Conservation (phyloP, 30 jellyfish, hydroid and myxozoan genomes). For the Turritopsis rubra region DNA sequence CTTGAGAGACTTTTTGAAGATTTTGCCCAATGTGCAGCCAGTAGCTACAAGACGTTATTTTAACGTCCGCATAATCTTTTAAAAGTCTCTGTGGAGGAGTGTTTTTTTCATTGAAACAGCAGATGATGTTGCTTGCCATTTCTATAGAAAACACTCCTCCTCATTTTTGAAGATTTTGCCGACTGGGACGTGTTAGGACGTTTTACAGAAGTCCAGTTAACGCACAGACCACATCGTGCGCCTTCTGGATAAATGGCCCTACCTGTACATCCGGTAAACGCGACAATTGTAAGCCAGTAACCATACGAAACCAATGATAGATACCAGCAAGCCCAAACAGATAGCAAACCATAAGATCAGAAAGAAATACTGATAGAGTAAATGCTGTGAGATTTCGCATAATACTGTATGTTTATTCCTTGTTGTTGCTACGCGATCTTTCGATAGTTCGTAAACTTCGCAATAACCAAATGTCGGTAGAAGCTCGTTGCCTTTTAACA, state of each 20-base stretch:
- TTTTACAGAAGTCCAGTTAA: background rate
- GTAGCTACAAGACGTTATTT: too few species aligned
- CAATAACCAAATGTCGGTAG: conserved; percentile 33
- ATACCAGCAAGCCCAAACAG: background rate
- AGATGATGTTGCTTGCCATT: too few species aligned
- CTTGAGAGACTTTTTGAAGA: too few species aligned
- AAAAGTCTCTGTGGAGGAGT: too few species aligned
- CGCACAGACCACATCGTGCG: too few species aligned
- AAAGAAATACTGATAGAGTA: conserved; percentile 19
- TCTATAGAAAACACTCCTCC: background rate
- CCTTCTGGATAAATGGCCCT: too few species aligned
- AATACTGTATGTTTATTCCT: conserved; percentile 8
- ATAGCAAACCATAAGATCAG: conserved; percentile 23
- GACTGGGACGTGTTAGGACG: background rate
- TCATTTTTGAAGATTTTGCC: background rate
- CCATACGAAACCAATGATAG: background rate
- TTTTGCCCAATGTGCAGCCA: too few species aligned
- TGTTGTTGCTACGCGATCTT: background rate
- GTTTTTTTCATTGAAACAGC: background rate
- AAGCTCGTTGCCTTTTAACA: conserved; percentile 27
- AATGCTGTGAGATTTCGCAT: conserved; percentile 32
- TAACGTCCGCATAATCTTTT: too few species aligned
- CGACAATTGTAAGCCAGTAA: background rate
- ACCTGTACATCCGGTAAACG: background rate
- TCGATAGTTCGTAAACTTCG: conserved; percentile 6